These are phyloP conservation scores for Chaetoderma sp. DNA, from an alignment of 2,888 invertebrate genomes.

Conservation along the genomic window DNA sequence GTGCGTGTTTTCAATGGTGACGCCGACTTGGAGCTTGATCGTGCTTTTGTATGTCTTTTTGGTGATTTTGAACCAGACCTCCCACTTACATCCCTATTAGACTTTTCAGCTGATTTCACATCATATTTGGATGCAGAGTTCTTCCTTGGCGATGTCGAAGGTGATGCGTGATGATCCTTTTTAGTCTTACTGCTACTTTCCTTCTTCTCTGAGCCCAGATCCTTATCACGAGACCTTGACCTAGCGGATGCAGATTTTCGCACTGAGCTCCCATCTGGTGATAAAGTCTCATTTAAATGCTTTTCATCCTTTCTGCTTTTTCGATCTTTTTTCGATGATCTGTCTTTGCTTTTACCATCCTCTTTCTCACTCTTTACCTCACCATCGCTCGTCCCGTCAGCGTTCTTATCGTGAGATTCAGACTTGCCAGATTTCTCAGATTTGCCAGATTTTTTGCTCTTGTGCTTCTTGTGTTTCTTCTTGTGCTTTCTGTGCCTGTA, in stretches of 20 bases:
- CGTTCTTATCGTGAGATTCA: constrained; percentile 7
- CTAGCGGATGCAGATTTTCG: too few relatives aligned
- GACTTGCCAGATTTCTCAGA: constrained; percentile 4
- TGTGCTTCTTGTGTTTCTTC: constrained; percentile 36
- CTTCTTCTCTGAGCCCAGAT: too few relatives aligned
- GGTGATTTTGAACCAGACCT: constrained; percentile 20
- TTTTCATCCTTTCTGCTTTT: not conserved
- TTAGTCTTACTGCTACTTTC: too few relatives aligned
- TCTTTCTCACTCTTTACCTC: constrained; percentile 5
- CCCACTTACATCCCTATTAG: not conserved
- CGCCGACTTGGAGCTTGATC: constrained; percentile 11
- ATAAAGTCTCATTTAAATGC: not conserved
- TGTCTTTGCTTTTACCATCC: not conserved
- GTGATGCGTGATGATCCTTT: too few relatives aligned
- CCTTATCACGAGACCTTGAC: too few relatives aligned
- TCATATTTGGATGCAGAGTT: not conserved
- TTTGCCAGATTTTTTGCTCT: constrained; percentile 1
- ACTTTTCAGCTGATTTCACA: not conserved
- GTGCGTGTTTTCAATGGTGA: constrained; percentile 2
- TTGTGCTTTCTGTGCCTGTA: constrained; percentile 38
- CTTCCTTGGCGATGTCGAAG: too few relatives aligned
- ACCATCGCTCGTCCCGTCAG: constrained; percentile 8
- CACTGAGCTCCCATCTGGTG: not conserved
- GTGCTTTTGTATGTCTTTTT: not conserved
- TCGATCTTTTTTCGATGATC: not conserved